phyloP scores from a whole-genome alignment of 2,888 invertebrate species.

The Athalia cordata region DNA sequence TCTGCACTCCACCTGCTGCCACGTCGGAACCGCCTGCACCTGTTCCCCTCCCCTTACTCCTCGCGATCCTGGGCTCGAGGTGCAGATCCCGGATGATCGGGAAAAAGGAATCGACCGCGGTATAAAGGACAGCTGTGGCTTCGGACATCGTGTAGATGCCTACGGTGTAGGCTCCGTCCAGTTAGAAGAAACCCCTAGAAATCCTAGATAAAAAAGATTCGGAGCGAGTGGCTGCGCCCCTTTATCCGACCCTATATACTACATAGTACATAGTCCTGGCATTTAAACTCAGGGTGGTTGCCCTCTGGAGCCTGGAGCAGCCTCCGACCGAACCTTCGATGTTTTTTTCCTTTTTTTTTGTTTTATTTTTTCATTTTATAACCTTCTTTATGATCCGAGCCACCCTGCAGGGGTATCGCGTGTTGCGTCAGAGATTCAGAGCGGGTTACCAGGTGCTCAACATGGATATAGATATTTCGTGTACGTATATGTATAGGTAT shows the following conservation, averaged over 20 bases:
- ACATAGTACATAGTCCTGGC: neutral
- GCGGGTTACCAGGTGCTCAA: neutral
- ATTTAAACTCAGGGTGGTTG: constrained; percentile 40
- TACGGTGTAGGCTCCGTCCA: neutral
- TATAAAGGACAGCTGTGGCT: constrained; percentile 19
- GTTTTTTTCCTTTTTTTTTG: neutral
- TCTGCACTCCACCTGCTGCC: constrained; percentile 27
- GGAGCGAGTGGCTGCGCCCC: neutral
- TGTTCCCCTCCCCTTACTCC: constrained; percentile 9
- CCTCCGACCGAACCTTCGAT: neutral
- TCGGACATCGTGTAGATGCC: neutral
- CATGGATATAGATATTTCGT: neutral
- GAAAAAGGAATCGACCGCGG: constrained; percentile 3
- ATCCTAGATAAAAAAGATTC: too few species aligned
- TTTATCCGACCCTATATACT: neutral
- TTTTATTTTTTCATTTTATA: neutral
- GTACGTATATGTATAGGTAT: neutral
- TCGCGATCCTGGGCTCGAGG: neutral
- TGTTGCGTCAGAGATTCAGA: constrained; percentile 13
- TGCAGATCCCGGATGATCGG: constrained; percentile 19
- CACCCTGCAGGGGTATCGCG: constrained; percentile 26
- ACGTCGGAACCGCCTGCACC: constrained; percentile 7
- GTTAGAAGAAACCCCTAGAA: neutral
- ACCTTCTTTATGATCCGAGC: constrained; percentile 8
- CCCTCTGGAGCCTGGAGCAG: constrained; percentile 4